Percentiles rank a stretch among this genome's conserved stretches.
phyloP scores from a whole-genome alignment of 2,113 vertebrate species.

The Neolamprologus brichardi region DNA sequence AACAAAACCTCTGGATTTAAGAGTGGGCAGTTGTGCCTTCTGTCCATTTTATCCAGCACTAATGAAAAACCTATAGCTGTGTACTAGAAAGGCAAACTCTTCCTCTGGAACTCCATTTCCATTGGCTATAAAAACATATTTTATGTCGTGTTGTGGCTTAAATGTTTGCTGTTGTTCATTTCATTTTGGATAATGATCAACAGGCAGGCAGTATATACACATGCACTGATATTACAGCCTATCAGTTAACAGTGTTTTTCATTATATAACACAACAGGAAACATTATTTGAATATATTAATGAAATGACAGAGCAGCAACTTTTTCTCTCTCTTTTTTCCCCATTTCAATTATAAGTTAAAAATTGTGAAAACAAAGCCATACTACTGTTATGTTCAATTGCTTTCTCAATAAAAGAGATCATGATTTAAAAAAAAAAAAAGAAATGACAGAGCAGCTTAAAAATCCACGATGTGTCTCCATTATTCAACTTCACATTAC shows the following conservation, averaged over 20 bases:
- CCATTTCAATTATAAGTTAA: not conserved
- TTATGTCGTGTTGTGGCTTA: not conserved
- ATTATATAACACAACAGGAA: not conserved
- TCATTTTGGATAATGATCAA: not conserved
- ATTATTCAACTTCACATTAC: not conserved
- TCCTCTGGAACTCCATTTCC: not conserved
- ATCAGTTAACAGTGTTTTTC: not conserved
- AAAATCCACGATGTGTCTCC: not conserved
- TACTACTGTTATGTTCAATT: not conserved
- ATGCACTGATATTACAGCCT: not conserved
- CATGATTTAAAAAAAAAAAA: not conserved
- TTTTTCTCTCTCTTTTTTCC: fast-evolving
- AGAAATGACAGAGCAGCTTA: not conserved
- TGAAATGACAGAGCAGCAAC: not conserved
- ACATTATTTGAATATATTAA: not conserved
- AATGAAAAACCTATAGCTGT: not conserved
- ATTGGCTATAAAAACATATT: not conserved
- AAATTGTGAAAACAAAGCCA: not conserved
- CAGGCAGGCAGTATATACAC: not conserved
- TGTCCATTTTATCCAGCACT: not conserved
- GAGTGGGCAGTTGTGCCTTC: not conserved
- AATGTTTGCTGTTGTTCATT: not conserved
- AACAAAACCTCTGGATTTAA: not conserved
- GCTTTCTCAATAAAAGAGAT: not conserved
- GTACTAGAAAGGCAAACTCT: not conserved